Evolutionary conservation across 2,113 vertebrate species (phyloP), one percentile per base, ranked within the genome.

Genomic region (Numida meleagris): DNA sequence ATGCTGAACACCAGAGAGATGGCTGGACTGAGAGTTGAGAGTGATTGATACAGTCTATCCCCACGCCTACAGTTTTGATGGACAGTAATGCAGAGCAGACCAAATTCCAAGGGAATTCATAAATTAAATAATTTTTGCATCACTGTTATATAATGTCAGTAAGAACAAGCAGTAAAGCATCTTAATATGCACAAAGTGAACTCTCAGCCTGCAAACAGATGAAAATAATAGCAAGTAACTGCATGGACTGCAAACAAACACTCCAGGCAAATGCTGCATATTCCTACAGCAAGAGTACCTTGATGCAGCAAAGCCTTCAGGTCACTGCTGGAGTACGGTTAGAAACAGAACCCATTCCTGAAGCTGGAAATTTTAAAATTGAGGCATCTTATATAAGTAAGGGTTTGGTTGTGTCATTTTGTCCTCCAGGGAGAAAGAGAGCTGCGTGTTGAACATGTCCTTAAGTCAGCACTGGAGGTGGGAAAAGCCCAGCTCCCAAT

Each of bases 401-500:
- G 16, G 8, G 10, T 16, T 3, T 66, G 66, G 66, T 50, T 3
- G 4, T 45, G 1, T 14, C 27, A 6, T 20, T 66, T 57, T 61
- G 13, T 25, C 38, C 27, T 34, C 50, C 48, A 71, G 38, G 5
- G 10, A 38, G 62, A 63, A 78, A 19, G 12, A 53, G 9, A 23
- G 21, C 7, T 2, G 8, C 33, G 45, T 40, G 27, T 12, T 19
- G 16, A 40, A 38, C 0, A 0, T 15, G 11, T 29, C 31, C 17
- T 59, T 29, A 34, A 29, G 4, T 2, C 42, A 23, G 20, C n/a
- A 27, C 7, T 0, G 0, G 48, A 43, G 2, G 17, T n/a, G 5
- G 38, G 15, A 84, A 63, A 5, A 34, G 12, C 11, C 4, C 25
- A 67, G 36, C 15, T 14, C 3, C 43, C 12, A 4, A 2, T 13